A percentile compares a stretch with the other conserved stretches of the same genome.
Conservation (phyloP, 2,888 invertebrate genomes). For the Lumbricus terrestris region DNA sequence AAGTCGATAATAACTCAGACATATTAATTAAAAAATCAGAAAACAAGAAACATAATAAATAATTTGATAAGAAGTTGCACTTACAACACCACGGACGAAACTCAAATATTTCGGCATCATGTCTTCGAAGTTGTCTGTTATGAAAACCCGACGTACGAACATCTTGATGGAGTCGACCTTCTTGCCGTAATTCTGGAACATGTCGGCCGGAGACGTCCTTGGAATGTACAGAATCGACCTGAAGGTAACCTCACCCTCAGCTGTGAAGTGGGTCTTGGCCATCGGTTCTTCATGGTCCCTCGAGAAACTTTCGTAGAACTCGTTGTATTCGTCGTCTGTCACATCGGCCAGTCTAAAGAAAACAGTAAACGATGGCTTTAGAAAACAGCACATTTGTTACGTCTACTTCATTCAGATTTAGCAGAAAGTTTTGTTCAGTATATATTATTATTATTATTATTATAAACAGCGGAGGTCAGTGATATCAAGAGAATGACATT, state of each 20-base stretch:
- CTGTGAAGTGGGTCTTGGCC: constrained; percentile 88
- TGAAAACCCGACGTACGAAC: constrained; percentile 96
- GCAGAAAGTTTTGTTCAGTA: too few species aligned
- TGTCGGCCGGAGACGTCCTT: constrained; percentile 81
- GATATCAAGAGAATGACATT: too few species aligned
- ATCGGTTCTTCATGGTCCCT: constrained; percentile 83
- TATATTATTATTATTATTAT: too few species aligned
- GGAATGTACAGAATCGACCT: constrained; percentile 93
- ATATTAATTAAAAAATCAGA: background rate
- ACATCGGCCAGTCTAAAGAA: constrained; percentile 71
- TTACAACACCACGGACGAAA: constrained; percentile 87
- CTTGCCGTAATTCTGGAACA: constrained; percentile 92
- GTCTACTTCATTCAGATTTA: background rate
- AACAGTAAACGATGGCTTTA: background rate
- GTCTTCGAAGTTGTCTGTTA: constrained; percentile 98
- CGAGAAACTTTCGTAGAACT: constrained; percentile 92
- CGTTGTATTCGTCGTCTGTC: constrained; percentile 81
- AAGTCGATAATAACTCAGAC: too few species aligned
- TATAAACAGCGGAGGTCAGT: too few species aligned
- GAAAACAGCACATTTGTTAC: background rate
- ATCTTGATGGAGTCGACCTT: constrained; percentile 92
- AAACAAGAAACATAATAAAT: background rate
- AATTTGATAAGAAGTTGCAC: constrained; percentile 34
- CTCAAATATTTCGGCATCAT: constrained; percentile 97
- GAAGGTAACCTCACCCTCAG: constrained; percentile 99